These are phyloP conservation scores for Hozukius guyotensis DNA, from an alignment of 2,797 vertebrate genomes.

Conservation along the genomic window DNA sequence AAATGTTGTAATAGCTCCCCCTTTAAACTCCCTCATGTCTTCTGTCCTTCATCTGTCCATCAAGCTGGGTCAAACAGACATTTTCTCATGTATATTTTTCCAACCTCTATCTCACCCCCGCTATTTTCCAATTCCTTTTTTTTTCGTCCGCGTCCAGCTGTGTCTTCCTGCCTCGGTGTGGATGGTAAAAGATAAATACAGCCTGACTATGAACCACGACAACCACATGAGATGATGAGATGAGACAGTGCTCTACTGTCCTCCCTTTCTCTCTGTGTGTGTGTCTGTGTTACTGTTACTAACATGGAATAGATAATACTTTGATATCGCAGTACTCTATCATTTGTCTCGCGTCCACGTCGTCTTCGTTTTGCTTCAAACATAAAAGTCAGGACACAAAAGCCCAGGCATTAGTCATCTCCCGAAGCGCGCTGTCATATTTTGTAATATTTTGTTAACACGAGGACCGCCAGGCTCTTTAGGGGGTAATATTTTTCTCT, in stretches of 20 bases:
- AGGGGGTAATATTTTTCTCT: no score
- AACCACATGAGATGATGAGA: constrained; percentile 27
- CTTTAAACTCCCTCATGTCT: background rate
- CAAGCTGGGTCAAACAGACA: constrained; percentile 22
- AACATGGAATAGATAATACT: background rate
- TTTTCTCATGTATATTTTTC: constrained; percentile 32
- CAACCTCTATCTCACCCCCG: constrained; percentile 21
- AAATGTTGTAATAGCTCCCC: no score
- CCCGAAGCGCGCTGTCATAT: background rate
- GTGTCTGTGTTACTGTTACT: background rate
- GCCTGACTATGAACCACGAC: constrained; percentile 20
- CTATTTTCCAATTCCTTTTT: constrained; percentile 13
- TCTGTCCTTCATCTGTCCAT: constrained; percentile 27
- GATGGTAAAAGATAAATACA: constrained; percentile 28
- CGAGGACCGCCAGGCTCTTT: no score
- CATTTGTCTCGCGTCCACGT: background rate
- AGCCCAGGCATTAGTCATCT: background rate
- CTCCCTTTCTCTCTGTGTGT: background rate
- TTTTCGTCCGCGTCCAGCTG: background rate
- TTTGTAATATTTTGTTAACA: background rate
- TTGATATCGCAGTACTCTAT: background rate
- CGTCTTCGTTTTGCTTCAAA: background rate
- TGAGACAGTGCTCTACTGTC: background rate
- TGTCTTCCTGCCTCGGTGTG: constrained; percentile 15
- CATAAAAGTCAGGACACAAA: background rate